Percentiles rank a stretch among this genome's conserved stretches.
phyloP scores from a whole-genome alignment of 2,888 invertebrate species.

The Ptychoptera contaminata region DNA sequence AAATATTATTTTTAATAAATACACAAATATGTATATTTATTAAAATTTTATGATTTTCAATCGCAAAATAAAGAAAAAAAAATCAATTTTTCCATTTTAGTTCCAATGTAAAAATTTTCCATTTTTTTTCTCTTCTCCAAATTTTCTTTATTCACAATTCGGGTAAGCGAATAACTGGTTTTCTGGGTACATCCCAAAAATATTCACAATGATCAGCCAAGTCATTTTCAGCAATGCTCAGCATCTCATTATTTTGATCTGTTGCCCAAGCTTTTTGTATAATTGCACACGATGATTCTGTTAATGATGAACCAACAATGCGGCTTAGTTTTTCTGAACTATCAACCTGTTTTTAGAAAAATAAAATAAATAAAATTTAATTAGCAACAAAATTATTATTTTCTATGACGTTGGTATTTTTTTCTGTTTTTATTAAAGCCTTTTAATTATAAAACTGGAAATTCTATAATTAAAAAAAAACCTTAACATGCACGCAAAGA shows the following conservation, averaged over 20 bases:
- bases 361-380: background rate
- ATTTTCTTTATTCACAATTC: constrained; percentile 34
- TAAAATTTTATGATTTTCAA: too few relatives aligned
- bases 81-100: too few relatives aligned
- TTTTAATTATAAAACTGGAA: too few relatives aligned
- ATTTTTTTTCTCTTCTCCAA: too few relatives aligned
- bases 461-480: constrained; percentile 13
- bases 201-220: constrained; percentile 51
- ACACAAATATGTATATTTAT: too few relatives aligned
- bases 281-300: constrained; percentile 32
- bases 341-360: constrained; percentile 22
- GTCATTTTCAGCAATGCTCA: constrained; percentile 44
- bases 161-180: constrained; percentile 49
- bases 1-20: too few relatives aligned
- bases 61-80: too few relatives aligned
- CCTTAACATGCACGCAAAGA: too few relatives aligned
- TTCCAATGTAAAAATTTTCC: too few relatives aligned
- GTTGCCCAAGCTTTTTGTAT: constrained; percentile 27
- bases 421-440: too few relatives aligned
- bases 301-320: constrained; percentile 36
- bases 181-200: constrained; percentile 43
- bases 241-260: constrained; percentile 36
- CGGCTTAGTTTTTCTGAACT: constrained; percentile 33
- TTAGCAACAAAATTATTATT: background rate
- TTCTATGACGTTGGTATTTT: background rate